Percentiles rank a stretch among this genome's conserved stretches.
Conservation (phyloP, 2,888 invertebrate genomes). For the Cantharis rustica region DNA sequence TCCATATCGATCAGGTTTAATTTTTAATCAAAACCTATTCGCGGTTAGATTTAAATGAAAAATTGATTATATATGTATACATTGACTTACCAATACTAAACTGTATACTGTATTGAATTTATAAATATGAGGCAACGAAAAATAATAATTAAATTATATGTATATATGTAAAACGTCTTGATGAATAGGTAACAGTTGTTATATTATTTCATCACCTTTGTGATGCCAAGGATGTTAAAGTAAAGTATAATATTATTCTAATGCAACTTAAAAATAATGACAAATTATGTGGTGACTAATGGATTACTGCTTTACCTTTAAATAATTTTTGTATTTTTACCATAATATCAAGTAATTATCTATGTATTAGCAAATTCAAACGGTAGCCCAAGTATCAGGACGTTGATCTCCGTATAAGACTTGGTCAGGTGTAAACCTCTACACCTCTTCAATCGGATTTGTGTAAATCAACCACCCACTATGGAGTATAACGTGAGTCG, state of each 20-base stretch:
- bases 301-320: background rate
- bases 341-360: background rate
- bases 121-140: background rate
- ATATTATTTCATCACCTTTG: background rate
- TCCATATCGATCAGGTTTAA: too few relatives aligned
- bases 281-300: background rate
- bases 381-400: conserved; percentile 35
- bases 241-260: background rate
- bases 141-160: background rate
- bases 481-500: conserved; percentile 32
- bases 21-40: too few relatives aligned
- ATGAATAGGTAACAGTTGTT: background rate
- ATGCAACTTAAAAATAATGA: background rate
- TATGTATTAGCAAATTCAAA: conserved; percentile 21
- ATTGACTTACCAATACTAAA: too few relatives aligned
- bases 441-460: conserved; percentile 40
- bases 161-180: background rate
- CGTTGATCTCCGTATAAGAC: conserved; percentile 40
- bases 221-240: background rate
- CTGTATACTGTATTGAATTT: too few relatives aligned
- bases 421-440: conserved; percentile 42
- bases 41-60: too few relatives aligned
- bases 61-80: too few relatives aligned
- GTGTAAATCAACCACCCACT: conserved; percentile 40
- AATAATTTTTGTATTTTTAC: background rate